phyloP scores from a whole-genome alignment of 1,140 invertebrate species.

The Drosophila bipectinata region DNA sequence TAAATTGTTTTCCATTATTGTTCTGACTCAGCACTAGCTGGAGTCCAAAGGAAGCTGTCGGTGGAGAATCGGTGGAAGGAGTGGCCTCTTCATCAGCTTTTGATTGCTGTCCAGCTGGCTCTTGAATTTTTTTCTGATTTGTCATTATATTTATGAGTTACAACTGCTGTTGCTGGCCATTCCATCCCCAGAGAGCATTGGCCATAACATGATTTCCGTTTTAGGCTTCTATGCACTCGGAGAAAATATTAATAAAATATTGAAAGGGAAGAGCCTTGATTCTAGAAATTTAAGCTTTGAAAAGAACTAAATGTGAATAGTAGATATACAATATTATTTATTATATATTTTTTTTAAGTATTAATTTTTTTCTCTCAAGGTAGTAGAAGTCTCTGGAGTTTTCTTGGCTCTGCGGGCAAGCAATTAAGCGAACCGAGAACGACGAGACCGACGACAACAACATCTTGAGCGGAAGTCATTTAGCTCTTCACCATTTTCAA shows the following conservation, averaged over 20 bases:
- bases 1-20: conserved; percentile 80
- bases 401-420: conserved; percentile 53
- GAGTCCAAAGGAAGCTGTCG: not conserved
- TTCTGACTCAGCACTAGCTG: conserved; percentile 64
- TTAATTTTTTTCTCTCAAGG: not conserved
- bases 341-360: not conserved
- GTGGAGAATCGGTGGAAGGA: conserved; percentile 16
- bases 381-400: conserved; percentile 20
- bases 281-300: no score
- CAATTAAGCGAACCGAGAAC: conserved; percentile 61
- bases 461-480: conserved; percentile 76
- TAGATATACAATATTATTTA: not conserved
- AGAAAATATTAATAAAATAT: not conserved
- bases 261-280: not conserved
- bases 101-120: conserved; percentile 67
- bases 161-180: conserved; percentile 46
- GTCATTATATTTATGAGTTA: conserved; percentile 81
- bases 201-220: conserved; percentile 80
- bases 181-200: conserved; percentile 51
- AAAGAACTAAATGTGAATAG: no score
- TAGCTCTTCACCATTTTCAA: conserved; percentile 57
- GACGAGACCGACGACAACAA: conserved; percentile 35
- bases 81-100: conserved; percentile 67
- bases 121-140: conserved; percentile 74
- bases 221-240: conserved; percentile 49